Base-by-base conservation (phyloP, 2,113 vertebrate genomes). In the Lasiurus cinereus region DNA sequence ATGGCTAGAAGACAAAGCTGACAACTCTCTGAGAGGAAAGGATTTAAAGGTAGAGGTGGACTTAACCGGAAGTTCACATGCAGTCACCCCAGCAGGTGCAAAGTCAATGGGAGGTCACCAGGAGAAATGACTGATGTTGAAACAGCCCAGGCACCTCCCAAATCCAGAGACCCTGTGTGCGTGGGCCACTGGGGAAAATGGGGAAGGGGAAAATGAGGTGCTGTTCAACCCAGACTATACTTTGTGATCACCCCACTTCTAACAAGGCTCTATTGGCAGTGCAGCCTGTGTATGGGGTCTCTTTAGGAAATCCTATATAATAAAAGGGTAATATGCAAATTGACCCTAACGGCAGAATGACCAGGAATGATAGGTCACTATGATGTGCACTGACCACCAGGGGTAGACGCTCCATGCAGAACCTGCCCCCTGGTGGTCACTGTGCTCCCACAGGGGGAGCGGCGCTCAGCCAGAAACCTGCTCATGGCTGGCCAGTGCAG, bases 161-260 rank as follows among this genome's bases (percentile, higher is more conserved):
- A 27, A 69, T 16, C 33, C 15, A 39, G n/a, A 27, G 24, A 19
- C 8, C 0, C 39, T 0, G 0, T n/a, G 33, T 9, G 2, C 1
- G 0, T 1, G 7, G 6, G 1, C 1, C 13, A 31, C 9, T 14
- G 33, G 22, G 7, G 21, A 4, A 3, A 6, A 11, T 2, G 13
- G 21, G 33, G 8, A 2, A 0, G 3, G 10, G 0, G 36, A 0
- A 0, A 39, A 39, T 39, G 9, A 1, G 2, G 10, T 27, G 2
- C 19, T 12, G 21, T 18, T 83, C 11, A 46, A 31, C 6, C 21
- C 0, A 52, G 1, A 15, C 6, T 48, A 50, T 21, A 9, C 3
- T 39, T 11, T 21, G 22, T 24, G 78, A 50, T 3, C 16, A 8
- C 73, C 13, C 8, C 3, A 9, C 50, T 93, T 66, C 78, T 16